Conservation (phyloP, 2,888 invertebrate genomes). For the Microplitis deprimator region DNA sequence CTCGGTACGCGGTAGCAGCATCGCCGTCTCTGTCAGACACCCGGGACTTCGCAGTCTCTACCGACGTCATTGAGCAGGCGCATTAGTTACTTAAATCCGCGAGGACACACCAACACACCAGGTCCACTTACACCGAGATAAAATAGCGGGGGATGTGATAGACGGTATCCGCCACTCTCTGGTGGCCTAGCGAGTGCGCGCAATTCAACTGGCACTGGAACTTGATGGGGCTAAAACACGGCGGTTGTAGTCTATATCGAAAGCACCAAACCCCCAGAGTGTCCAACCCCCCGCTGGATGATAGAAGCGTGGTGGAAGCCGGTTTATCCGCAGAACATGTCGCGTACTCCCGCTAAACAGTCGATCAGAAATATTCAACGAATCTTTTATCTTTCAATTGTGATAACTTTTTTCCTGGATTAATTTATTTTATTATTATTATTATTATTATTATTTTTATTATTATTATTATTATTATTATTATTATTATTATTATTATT, state of each 20-base stretch:
- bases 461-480: neutral
- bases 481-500: neutral
- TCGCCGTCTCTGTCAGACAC: constrained; percentile 3
- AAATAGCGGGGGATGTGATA: constrained; percentile 32
- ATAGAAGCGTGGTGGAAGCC: constrained; percentile 30
- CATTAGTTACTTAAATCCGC: constrained; percentile 34
- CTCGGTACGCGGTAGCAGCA: neutral
- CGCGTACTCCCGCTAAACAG: constrained; percentile 63
- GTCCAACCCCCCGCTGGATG: constrained; percentile 19
- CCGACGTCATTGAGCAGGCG: constrained; percentile 41
- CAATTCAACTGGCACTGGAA: constrained; percentile 42
- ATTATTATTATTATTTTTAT: neutral
- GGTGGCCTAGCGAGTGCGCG: constrained; percentile 37
- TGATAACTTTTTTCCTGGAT: neutral
- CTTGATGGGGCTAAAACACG: neutral
- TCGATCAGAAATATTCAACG: constrained; percentile 59
- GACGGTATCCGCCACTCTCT: constrained; percentile 12
- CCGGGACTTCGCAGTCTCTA: neutral
- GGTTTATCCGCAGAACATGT: constrained; percentile 59
- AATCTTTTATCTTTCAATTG: neutral
- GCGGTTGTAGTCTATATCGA: constrained; percentile 13
- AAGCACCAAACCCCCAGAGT: constrained; percentile 25
- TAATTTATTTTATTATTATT: neutral
- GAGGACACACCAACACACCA: constrained; percentile 37
- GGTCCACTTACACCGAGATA: constrained; percentile 1